These are phyloP conservation scores for Petrolisthes cinctipes DNA, from an alignment of 2,888 invertebrate genomes.

Conservation along the genomic window DNA sequence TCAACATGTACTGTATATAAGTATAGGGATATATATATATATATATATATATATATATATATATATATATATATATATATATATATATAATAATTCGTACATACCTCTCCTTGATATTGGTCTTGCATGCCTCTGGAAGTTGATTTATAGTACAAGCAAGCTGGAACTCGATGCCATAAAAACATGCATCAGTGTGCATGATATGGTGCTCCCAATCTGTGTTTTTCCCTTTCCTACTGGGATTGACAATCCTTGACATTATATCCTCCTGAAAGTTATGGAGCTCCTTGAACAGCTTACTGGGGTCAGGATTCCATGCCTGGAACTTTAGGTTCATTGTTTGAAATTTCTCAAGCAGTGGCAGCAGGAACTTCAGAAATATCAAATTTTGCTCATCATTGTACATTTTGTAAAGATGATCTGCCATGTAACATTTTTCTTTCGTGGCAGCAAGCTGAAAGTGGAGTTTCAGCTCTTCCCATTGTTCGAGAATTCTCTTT, in stretches of 20 bases:
- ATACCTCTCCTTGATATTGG: background rate
- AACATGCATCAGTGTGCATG: background rate
- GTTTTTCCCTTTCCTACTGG: background rate
- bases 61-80: no score
- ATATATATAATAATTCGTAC: background rate
- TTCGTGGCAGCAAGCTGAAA: background rate
- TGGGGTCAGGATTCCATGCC: background rate
- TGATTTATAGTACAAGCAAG: background rate
- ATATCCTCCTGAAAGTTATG: background rate
- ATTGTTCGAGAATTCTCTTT: background rate
- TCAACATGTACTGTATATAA: no score
- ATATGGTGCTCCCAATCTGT: background rate
- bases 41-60: no score
- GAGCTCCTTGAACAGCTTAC: background rate
- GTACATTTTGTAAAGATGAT: background rate
- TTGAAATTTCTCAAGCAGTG: background rate
- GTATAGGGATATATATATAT: no score
- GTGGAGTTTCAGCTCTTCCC: background rate
- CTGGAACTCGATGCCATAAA: background rate
- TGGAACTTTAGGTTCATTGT: background rate
- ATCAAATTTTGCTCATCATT: background rate
- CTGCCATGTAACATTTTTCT: background rate
- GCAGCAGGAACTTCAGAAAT: background rate
- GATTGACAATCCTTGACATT: background rate
- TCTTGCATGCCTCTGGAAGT: background rate